phyloP scores from a whole-genome alignment of 2,797 vertebrate genomes.

The Smutsia gigantea region DNA sequence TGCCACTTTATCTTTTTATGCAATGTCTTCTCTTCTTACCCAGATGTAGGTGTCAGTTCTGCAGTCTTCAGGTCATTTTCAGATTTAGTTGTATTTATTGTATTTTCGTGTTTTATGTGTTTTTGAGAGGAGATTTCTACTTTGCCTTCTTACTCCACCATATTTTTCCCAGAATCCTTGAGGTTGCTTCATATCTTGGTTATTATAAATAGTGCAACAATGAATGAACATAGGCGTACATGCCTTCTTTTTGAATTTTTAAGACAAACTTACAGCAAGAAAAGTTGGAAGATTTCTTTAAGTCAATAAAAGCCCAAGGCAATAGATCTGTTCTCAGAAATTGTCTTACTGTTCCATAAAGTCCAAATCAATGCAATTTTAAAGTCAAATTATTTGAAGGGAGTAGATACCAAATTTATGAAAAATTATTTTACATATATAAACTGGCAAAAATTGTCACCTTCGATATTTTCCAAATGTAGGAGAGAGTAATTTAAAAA shows the following conservation, averaged over 20 bases:
- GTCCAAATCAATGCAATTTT: background rate
- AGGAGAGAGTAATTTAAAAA: background rate
- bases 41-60: too few relatives aligned
- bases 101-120: too few relatives aligned
- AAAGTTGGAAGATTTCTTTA: background rate
- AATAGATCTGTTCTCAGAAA: slow-evolving; percentile 4
- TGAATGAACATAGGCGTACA: background rate
- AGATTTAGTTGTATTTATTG: too few relatives aligned
- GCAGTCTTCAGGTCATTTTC: too few relatives aligned
- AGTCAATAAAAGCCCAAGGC: background rate
- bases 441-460: background rate
- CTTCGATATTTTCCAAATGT: background rate
- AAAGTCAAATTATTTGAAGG: background rate
- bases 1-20: too few relatives aligned
- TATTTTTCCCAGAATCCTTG: too few relatives aligned
- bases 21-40: too few relatives aligned
- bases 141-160: too few relatives aligned
- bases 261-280: background rate
- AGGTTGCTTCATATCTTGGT: background rate
- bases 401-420: background rate
- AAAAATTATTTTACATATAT: background rate
- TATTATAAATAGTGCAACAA: too few relatives aligned
- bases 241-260: background rate
- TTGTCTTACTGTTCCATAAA: background rate
- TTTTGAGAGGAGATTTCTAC: too few relatives aligned